Conservation (phyloP, 2,797 vertebrate species). For the Acrossocheilus fasciatus region DNA sequence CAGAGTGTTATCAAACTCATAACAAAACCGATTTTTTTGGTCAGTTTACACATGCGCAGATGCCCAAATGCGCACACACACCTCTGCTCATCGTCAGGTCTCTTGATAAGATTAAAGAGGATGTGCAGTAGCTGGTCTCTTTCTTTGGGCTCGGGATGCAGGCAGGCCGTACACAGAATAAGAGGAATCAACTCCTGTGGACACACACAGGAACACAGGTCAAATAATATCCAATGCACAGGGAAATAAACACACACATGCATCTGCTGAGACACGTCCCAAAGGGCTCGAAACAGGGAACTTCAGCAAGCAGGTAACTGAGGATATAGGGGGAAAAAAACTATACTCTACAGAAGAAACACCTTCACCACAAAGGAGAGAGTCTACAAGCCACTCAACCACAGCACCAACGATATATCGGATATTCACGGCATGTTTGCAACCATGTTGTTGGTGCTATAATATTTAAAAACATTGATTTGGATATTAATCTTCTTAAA, state of each 20-base stretch:
- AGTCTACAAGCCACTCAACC: conserved; percentile 5
- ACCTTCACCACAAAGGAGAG: conserved; percentile 42
- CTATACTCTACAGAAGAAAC: neutral
- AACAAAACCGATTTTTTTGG: neutral
- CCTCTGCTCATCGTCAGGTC: conserved; percentile 98
- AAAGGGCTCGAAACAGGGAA: conserved; percentile 23
- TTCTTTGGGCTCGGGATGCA: conserved; percentile 97
- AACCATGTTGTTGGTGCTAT: neutral
- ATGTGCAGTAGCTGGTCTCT: conserved; percentile 98
- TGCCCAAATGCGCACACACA: conserved; percentile 64
- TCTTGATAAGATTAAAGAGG: conserved; percentile 98
- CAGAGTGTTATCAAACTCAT: conserved; percentile 16
- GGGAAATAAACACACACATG: conserved; percentile 13
- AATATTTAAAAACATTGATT: neutral
- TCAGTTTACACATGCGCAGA: conserved; percentile 24
- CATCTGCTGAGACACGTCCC: conserved; percentile 10
- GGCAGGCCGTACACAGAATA: conserved; percentile 97
- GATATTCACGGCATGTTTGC: neutral
- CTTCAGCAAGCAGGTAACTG: conserved; percentile 19
- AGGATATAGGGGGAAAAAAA: neutral
- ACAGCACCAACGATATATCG: conserved; percentile 9
- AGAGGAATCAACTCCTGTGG: conserved; percentile 95
- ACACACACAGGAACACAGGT: conserved; percentile 44
- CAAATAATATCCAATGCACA: conserved; percentile 4
- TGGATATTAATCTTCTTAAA: neutral